phyloP scores from a whole-genome alignment of 2,113 vertebrate species.

The Cranoglanis bouderius region DNA sequence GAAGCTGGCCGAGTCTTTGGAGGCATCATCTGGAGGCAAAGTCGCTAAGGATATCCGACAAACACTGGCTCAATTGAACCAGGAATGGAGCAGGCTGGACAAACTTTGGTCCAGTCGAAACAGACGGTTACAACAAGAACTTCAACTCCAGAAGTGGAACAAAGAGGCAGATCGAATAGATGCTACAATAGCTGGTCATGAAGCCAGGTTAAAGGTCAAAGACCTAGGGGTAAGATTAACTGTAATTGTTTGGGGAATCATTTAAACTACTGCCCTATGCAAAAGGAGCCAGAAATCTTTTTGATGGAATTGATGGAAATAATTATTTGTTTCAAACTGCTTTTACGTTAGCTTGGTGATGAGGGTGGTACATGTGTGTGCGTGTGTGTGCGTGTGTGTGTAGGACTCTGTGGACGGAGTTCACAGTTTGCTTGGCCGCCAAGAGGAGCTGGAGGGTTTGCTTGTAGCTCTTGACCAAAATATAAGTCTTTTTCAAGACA shows the following conservation, averaged over 20 bases:
- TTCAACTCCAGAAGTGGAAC: constrained; percentile 80
- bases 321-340: background rate
- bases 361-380: background rate
- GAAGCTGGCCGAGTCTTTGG: constrained; percentile 66
- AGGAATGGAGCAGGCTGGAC: constrained; percentile 70
- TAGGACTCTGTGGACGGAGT: constrained; percentile 81
- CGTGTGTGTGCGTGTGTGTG: constrained; percentile 14
- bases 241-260: background rate
- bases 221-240: constrained; percentile 77
- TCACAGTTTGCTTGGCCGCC: constrained; percentile 76
- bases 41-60: constrained; percentile 61
- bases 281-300: too few species aligned
- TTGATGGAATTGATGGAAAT: background rate
- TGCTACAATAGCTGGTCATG: constrained; percentile 77
- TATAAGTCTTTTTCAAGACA: constrained; percentile 68
- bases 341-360: constrained; percentile 1
- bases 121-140: constrained; percentile 70
- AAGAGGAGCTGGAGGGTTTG: constrained; percentile 78
- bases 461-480: constrained; percentile 72
- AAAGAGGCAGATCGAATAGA: constrained; percentile 78
- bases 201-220: constrained; percentile 75
- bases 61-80: constrained; percentile 64
- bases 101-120: constrained; percentile 71
- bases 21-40: constrained; percentile 27
- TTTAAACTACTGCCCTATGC: background rate